Percentiles rank a stretch among this genome's conserved stretches.
Evolutionary conservation across 2,888 invertebrate genomes (phyloP).

Genomic region (Osmoderma eremita): DNA sequence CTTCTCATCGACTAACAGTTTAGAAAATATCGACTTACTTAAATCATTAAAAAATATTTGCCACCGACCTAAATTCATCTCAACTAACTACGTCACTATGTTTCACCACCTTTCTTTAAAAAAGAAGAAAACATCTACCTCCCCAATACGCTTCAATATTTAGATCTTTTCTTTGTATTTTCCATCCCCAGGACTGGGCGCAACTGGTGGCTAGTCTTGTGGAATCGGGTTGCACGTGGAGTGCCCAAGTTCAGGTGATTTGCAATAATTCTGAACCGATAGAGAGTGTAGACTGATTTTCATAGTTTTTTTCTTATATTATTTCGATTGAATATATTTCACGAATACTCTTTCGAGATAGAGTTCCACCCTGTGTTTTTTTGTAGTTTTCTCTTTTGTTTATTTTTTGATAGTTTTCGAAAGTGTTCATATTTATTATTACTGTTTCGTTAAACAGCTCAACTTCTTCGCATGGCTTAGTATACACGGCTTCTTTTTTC

Average conservation of each 20-base stretch:
- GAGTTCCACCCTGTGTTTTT: constrained; percentile 4
- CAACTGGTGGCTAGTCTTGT: constrained; percentile 86
- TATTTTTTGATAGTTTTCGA: constrained; percentile 18
- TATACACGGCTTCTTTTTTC: too few species aligned
- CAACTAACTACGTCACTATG: too few species aligned
- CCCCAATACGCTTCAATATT: too few species aligned
- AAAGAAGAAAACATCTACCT: too few species aligned
- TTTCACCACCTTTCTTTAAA: too few species aligned
- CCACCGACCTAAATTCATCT: too few species aligned
- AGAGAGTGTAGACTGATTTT: constrained; percentile 22
- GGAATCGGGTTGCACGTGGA: constrained; percentile 85
- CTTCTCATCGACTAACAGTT: too few species aligned
- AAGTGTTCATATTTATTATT: constrained; percentile 28
- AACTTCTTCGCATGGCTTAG: constrained; percentile 54
- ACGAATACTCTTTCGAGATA: neutral
- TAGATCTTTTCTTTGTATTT: constrained; percentile 27
- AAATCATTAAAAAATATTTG: too few species aligned
- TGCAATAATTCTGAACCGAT: constrained; percentile 10
- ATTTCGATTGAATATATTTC: constrained; percentile 3
- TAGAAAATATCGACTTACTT: too few species aligned
- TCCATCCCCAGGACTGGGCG: constrained; percentile 76
- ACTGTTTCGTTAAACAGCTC: constrained; percentile 60
- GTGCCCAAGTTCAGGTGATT: constrained; percentile 80
- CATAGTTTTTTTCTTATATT: neutral
- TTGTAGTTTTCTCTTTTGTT: constrained; percentile 15